phyloP scores from a whole-genome alignment of 2,888 invertebrate species.

The Calliscelio sp. region DNA sequence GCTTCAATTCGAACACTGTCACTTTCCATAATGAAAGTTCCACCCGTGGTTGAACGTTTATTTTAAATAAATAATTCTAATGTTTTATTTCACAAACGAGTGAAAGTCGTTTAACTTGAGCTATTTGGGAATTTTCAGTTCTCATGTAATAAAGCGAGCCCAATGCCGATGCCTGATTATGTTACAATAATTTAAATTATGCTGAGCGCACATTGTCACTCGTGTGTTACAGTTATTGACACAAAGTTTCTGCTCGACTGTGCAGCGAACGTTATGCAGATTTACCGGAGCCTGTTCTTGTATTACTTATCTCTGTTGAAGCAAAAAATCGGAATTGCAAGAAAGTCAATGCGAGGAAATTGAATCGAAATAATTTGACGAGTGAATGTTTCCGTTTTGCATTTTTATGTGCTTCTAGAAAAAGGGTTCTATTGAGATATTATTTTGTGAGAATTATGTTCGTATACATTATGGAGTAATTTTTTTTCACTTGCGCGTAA shows the following conservation, averaged over 20 bases:
- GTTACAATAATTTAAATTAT: constrained; percentile 60
- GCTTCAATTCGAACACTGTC: constrained; percentile 52
- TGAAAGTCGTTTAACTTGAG: constrained; percentile 69
- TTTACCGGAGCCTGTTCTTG: constrained; percentile 34
- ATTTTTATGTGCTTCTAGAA: constrained; percentile 1
- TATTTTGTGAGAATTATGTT: too few species aligned
- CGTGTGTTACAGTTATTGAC: constrained; percentile 48
- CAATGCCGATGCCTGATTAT: constrained; percentile 52
- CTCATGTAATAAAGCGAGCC: constrained; percentile 34
- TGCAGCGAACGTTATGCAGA: constrained; percentile 46
- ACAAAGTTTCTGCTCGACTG: constrained; percentile 53
- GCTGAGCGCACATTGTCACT: constrained; percentile 44
- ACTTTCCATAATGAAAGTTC: constrained; percentile 69
- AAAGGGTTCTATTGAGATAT: too few species aligned
- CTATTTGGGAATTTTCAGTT: constrained; percentile 59
- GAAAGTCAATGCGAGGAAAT: constrained; percentile 45
- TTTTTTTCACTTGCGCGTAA: not conserved
- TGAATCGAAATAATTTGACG: constrained; percentile 20
- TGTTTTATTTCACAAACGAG: constrained; percentile 49
- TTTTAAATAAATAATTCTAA: constrained; percentile 66
- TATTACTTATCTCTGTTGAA: constrained; percentile 21
- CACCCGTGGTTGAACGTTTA: constrained; percentile 17
- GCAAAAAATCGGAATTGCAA: constrained; percentile 40
- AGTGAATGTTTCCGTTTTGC: constrained; percentile 29
- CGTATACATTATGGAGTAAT: not conserved